Evolutionary conservation across 2,888 invertebrate genomes (phyloP), one percentile per base, ranked within the genome.

Genomic region (Shargacucullia verbasci): DNA sequence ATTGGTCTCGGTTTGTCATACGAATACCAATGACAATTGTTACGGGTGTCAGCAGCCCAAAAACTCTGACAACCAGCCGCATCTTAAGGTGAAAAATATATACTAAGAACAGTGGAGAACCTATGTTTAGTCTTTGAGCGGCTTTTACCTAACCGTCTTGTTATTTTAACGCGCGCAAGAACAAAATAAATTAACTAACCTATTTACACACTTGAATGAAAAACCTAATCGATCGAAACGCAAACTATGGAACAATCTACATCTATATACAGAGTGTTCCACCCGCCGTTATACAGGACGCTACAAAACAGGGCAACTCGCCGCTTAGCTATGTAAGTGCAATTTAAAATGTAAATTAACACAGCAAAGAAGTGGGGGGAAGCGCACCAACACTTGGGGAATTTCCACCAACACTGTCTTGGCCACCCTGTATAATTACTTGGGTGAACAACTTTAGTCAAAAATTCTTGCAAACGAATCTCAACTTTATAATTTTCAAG

Each of bases 331-430:
- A 93, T 93, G 91, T 92, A 92, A 94, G 93, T 93, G 94, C 94
- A 94, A 94, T 94, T 94, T 94, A 94, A 94, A 94, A 94, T 94
- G 94, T 94, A 94, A 94, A 94, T 94, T 94, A 94, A 94, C 94
- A 89, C 86, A 83, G 90, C 90, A 94, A 94, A 94, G 94, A 94
- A 94, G 88, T 87, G 79, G 86, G 88, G 87, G 83, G 80, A 74
- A 63, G 80, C 79, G 77, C 81, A 80, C 85, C 76, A 79, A 85
- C 89, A 84, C 86, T 85, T 78, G 83, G 76, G 81, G 78, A 78
- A 84, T 84, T 83, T 85, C 78, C 86, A 82, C 90, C 86, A 81
- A 85, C 90, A 85, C 89, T 88, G 85, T 90, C 90, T 91, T 89
- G 78, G 81, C 84, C 79, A 82, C 87, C 78, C 76, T 78, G 64